phyloP scores from a whole-genome alignment of 2,888 invertebrate genomes.

The Gymnosoma rotundatum region DNA sequence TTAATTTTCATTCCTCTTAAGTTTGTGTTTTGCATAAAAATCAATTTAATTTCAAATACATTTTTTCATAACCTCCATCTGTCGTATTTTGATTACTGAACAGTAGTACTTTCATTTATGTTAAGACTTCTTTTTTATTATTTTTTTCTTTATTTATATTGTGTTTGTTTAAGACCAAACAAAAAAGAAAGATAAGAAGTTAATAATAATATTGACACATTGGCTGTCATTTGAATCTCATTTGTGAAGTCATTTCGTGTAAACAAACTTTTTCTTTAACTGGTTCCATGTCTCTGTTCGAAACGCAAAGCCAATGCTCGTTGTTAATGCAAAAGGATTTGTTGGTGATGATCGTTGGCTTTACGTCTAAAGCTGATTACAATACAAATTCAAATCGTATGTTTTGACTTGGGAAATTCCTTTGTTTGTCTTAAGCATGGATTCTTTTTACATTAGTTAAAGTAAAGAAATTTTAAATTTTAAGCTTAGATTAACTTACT shows the following conservation, averaged over 20 bases:
- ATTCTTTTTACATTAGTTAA: conserved; percentile 11
- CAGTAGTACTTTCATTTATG: conserved; percentile 21
- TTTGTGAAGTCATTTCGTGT: conserved; percentile 80
- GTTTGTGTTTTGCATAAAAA: no score
- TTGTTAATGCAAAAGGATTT: conserved; percentile 50
- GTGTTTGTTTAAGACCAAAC: conserved; percentile 52
- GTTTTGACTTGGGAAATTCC: conserved; percentile 77
- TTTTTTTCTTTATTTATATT: not conserved
- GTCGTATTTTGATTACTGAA: not conserved
- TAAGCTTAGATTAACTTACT: conserved; percentile 53
- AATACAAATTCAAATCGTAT: conserved; percentile 72
- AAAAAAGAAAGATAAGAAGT: conserved; percentile 9
- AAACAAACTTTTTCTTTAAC: conserved; percentile 75
- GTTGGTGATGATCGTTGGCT: conserved; percentile 26
- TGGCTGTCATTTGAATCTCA: conserved; percentile 76
- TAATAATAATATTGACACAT: conserved; percentile 78
- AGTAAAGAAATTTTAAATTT: conserved; percentile 1
- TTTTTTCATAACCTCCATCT: not conserved
- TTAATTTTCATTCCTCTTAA: no score
- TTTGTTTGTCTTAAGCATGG: conserved; percentile 1
- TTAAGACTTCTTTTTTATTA: not conserved
- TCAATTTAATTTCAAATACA: no score
- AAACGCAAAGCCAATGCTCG: not conserved
- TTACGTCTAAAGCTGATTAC: conserved; percentile 19
- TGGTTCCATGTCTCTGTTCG: not conserved